Evolutionary conservation across 2,888 invertebrate species (phyloP), one percentile per base, ranked within the genome.

Genomic region (Azorinus chamasolen): DNA sequence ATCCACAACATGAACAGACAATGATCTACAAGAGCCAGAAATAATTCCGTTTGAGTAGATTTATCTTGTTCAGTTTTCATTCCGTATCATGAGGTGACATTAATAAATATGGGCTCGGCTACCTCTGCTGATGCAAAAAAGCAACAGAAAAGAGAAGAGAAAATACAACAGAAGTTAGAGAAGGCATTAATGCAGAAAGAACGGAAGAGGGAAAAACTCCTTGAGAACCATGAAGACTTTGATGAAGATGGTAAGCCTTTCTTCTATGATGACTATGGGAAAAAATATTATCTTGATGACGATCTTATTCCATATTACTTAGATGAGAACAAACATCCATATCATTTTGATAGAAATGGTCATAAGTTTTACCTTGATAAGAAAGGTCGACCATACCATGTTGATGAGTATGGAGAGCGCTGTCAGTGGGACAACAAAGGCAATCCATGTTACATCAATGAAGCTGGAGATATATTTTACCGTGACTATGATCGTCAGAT

Each of bases 331-430:
- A 70, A 46, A 12, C 37, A 57, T 6, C 65, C 55, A 27, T 66
- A 57, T 22, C 71, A 62, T 58, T 59, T 66, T 6, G 66, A 77
- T 66, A 66, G 63, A 14, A 22, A 71, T 22, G 76, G 71, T 48
- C 20, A 55, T 16, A 43, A 50, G 12, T 71, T 62, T 48, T 71
- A 71, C 41, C 39, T 71, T n/a, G 66, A 77, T 20, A 59, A 57
- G 18, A 62, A 50, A 2, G 61, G 59, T 6, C 46, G 37, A 16
- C 65, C 66, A n/a, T 76, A 50, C 37, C 62, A 70, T 20, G 24
- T 59, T 12, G 66, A 70, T 24, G 66, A 57, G 22, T 51, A 71
- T 39, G 61, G 71, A 14, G 41, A 71, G 14, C 37, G 14, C 18
- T 63, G 65, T 46, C 71, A 66, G 43, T 10, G 71, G n/a, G 54